Evolutionary conservation across 92 coral and sea anemone genomes (phyloP).

Genomic region (Metridium senile): DNA sequence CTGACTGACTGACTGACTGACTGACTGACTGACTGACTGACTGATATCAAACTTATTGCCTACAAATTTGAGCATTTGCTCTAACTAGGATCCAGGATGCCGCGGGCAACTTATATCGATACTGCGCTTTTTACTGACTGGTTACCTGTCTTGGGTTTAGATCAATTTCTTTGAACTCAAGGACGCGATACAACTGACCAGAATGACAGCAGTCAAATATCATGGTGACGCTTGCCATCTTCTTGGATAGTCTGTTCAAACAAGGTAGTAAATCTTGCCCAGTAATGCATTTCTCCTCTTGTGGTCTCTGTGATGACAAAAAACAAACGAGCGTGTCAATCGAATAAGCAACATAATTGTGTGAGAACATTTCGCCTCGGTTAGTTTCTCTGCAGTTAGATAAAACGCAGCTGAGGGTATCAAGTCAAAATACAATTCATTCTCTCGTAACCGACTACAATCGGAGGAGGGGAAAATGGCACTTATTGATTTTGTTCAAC

Average conservation of each 20-base stretch:
- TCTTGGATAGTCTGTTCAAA: neutral
- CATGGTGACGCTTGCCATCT: neutral
- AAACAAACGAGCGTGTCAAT: too few species aligned
- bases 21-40: neutral
- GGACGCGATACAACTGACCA: conserved; percentile 25
- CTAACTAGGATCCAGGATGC: too few species aligned
- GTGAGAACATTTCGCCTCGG: too few species aligned
- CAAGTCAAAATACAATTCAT: too few species aligned
- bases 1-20: neutral
- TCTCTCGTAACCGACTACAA: neutral
- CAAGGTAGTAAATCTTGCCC: conserved; percentile 10
- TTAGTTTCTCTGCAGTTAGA: too few species aligned
- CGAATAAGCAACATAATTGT: too few species aligned
- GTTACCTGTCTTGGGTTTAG: conserved; percentile 2
- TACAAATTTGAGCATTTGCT: neutral
- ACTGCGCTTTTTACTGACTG: too few species aligned
- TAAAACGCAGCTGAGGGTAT: too few species aligned
- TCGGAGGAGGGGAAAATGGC: neutral
- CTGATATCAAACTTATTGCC: too few species aligned
- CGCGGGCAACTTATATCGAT: too few species aligned
- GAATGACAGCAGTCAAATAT: conserved; percentile 32
- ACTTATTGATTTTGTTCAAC: too few species aligned
- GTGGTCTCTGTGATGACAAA: neutral
- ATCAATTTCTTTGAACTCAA: conserved; percentile 6
- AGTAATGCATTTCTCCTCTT: conserved; percentile 5